phyloP scores from a whole-genome alignment of 2,797 vertebrate species.

The Myoxocephalus aenaeus region DNA sequence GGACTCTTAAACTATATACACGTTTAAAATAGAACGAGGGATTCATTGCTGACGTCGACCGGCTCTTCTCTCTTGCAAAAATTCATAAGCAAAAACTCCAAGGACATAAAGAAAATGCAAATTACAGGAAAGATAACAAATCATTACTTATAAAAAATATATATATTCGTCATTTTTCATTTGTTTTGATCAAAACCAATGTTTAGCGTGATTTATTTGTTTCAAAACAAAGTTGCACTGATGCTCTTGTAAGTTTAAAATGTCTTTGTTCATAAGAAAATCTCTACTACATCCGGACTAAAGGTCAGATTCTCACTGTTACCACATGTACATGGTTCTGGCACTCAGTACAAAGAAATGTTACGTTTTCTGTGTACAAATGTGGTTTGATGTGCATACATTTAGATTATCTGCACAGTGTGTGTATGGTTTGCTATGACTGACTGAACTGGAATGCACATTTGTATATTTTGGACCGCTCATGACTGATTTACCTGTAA shows the following conservation, averaged over 20 bases:
- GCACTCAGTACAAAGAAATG: neutral
- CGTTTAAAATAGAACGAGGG: neutral
- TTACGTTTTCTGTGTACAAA: neutral
- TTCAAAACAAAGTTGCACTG: neutral
- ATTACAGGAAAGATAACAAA: neutral
- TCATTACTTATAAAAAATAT: neutral
- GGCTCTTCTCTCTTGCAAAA: neutral
- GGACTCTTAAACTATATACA: neutral
- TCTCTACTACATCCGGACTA: too few relatives aligned
- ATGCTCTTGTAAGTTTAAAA: neutral
- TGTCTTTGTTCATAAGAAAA: neutral
- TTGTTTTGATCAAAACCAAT: neutral
- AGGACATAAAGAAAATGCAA: neutral
- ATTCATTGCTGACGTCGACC: neutral
- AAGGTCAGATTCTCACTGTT: neutral
- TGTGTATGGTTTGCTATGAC: too few relatives aligned
- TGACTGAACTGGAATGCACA: too few relatives aligned
- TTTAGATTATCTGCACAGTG: neutral
- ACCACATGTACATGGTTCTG: neutral
- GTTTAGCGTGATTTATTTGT: neutral
- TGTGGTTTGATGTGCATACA: neutral
- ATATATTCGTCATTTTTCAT: too few relatives aligned
- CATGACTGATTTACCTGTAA: too few relatives aligned
- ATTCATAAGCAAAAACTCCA: neutral
- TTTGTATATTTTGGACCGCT: neutral